Conservation (phyloP, 2,113 vertebrate species). For the Pollimyrus isidori region DNA sequence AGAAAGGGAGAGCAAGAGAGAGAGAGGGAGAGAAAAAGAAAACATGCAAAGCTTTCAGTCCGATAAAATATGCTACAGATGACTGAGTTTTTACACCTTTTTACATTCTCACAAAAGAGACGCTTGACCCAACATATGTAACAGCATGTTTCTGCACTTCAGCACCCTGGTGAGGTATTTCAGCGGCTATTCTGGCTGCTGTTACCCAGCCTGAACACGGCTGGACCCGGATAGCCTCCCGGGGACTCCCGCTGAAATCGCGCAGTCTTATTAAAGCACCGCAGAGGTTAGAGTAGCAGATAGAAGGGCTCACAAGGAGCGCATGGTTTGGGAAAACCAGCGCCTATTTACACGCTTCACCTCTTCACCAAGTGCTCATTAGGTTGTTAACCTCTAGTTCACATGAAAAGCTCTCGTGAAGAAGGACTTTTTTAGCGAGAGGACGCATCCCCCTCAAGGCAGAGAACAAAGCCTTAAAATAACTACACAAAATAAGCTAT, state of each 20-base stretch:
- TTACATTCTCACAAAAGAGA: constrained; percentile 73
- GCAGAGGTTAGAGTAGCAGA: constrained; percentile 80
- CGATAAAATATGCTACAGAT: constrained; percentile 64
- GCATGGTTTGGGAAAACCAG: constrained; percentile 56
- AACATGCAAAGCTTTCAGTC: constrained; percentile 61
- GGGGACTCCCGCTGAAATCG: constrained; percentile 64
- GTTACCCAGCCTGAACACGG: constrained; percentile 62
- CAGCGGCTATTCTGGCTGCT: constrained; percentile 59
- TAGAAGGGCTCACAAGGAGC: constrained; percentile 58
- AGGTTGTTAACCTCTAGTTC: constrained; percentile 79
- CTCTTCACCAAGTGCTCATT: constrained; percentile 71
- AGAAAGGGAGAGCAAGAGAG: constrained; percentile 39
- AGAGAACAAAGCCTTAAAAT: constrained; percentile 63
- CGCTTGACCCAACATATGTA: constrained; percentile 88
- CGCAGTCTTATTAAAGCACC: constrained; percentile 55
- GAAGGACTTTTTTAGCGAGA: constrained; percentile 56
- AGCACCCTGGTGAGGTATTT: constrained; percentile 65
- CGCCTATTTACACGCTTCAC: constrained; percentile 76
- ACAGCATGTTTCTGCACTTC: constrained; percentile 69
- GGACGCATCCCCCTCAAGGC: constrained; percentile 68
- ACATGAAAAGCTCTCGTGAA: constrained; percentile 65
- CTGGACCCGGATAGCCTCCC: constrained; percentile 62
- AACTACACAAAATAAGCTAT: constrained; percentile 57
- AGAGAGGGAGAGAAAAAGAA: constrained; percentile 40
- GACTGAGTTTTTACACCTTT: constrained; percentile 80